Evolutionary conservation across 2,888 invertebrate species (phyloP).

Genomic region (Ormyrus pomaceus): DNA sequence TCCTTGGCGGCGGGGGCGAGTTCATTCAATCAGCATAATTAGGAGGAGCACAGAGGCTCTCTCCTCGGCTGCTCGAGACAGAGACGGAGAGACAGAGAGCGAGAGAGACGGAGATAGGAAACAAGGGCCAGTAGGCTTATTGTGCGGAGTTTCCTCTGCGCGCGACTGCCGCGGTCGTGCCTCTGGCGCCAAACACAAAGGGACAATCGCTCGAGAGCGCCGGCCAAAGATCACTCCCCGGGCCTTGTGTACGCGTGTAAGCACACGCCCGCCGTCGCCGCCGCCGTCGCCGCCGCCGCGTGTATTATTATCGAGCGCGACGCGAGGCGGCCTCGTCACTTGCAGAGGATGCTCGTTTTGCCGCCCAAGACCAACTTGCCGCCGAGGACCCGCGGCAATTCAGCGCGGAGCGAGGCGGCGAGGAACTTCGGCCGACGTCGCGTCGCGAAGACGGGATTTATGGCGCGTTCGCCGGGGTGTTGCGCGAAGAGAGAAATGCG

Average conservation of each 20-base stretch:
- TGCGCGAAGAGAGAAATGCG: too few species aligned
- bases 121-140: too few species aligned
- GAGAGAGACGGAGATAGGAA: not conserved
- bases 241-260: not conserved
- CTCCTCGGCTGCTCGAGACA: too few species aligned
- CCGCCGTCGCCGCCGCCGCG: not conserved
- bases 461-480: too few species aligned
- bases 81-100: constrained; percentile 1
- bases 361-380: too few species aligned
- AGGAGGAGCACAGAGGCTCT: not conserved
- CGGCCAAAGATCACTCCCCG: constrained; percentile 29
- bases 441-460: too few species aligned
- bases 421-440: too few species aligned
- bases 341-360: too few species aligned
- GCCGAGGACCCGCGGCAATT: too few species aligned
- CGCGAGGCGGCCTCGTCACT: too few species aligned
- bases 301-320: constrained; percentile 17
- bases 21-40: constrained; percentile 53
- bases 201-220: constrained; percentile 30
- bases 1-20: not conserved
- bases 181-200: constrained; percentile 44
- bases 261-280: not conserved
- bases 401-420: too few species aligned
- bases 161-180: constrained; percentile 11
- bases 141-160: constrained; percentile 8